Percentiles rank a stretch among this genome's conserved stretches.
These are phyloP conservation scores for Cossypha niveicapilla DNA, from an alignment of 2,797 vertebrate species.

Conservation along the genomic window DNA sequence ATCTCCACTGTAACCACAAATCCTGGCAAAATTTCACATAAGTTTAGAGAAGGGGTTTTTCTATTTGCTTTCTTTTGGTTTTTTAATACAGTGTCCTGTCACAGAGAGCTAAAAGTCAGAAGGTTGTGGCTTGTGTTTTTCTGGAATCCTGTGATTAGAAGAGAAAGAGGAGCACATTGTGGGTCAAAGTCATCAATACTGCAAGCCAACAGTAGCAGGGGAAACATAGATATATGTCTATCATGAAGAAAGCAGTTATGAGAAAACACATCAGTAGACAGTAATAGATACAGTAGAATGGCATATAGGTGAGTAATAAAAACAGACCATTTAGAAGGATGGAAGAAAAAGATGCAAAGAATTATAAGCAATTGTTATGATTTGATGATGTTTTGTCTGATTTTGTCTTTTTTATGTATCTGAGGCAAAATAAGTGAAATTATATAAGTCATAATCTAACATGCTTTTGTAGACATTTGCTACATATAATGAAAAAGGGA, in stretches of 20 bases:
- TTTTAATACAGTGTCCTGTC: background rate
- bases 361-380: background rate
- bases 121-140: background rate
- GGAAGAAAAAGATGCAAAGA: background rate
- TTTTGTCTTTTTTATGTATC: background rate
- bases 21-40: background rate
- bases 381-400: background rate
- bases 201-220: rapidly evolving
- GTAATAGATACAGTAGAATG: background rate
- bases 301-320: background rate
- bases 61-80: background rate
- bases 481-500: background rate
- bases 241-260: background rate
- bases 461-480: background rate
- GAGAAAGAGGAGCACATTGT: background rate
- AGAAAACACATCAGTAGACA: background rate
- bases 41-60: background rate
- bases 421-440: background rate
- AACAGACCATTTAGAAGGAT: background rate
- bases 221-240: background rate
- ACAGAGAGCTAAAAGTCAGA: background rate
- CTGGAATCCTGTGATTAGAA: background rate
- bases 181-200: background rate
- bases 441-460: background rate
- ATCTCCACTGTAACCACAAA: background rate